Percentiles rank a stretch among this genome's conserved stretches.
Conservation (phyloP, 2,888 invertebrate genomes). For the Ophion ventricosus region DNA sequence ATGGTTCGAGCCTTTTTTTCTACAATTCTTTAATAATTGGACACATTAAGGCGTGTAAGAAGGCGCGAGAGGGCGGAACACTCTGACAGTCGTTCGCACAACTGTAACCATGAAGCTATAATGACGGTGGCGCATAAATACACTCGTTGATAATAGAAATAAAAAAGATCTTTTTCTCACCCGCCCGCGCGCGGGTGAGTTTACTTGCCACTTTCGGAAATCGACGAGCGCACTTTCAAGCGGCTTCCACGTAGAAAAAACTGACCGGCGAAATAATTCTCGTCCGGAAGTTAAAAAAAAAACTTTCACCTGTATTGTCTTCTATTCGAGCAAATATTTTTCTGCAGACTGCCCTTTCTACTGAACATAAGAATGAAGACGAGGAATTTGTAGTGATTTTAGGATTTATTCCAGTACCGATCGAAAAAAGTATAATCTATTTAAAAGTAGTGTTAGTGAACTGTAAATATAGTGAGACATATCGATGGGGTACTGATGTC, state of each 20-base stretch:
- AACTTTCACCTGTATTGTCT: neutral
- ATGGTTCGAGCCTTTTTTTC: neutral
- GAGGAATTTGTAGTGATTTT: too few relatives aligned
- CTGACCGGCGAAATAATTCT: neutral
- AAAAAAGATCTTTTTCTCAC: neutral
- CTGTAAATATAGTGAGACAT: too few relatives aligned
- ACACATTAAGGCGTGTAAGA: slow-evolving; percentile 4
- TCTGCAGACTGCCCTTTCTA: too few relatives aligned
- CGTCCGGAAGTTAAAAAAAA: neutral
- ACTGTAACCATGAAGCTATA: neutral
- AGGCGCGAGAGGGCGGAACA: neutral
- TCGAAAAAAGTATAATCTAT: too few relatives aligned
- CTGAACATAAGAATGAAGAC: too few relatives aligned
- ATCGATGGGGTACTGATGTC: too few relatives aligned
- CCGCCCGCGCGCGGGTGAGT: neutral
- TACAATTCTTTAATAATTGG: slow-evolving; percentile 10
- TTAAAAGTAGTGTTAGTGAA: too few relatives aligned
- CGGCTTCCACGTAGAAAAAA: neutral
- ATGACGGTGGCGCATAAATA: neutral
- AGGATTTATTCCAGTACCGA: too few relatives aligned
- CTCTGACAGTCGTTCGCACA: neutral
- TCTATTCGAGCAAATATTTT: too few relatives aligned
- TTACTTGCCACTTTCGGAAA: neutral
- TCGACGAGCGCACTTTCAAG: neutral
- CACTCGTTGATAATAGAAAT: neutral